A percentile compares a stretch with the other conserved stretches of the same genome.
Evolutionary conservation across 1,140 invertebrate species (phyloP).

Genomic region (Oncopeltus fasciatus): DNA sequence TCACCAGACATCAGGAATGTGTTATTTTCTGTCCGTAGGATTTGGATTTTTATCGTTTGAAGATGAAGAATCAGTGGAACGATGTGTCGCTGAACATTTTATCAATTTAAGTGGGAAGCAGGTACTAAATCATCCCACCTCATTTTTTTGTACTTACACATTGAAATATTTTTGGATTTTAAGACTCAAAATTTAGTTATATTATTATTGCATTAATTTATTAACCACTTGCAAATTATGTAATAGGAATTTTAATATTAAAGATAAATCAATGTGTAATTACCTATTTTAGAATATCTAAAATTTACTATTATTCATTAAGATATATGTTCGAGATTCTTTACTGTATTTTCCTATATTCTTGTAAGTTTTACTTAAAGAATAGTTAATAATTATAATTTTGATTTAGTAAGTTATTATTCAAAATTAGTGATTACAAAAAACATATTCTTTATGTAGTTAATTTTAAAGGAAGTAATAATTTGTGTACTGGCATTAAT

Average conservation of each 20-base stretch:
- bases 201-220: neutral
- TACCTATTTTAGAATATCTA: neutral
- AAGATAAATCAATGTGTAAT: slow-evolving; percentile 3
- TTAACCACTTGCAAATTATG: neutral
- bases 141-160: slow-evolving; percentile 2
- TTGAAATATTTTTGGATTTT: neutral
- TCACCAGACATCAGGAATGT: slow-evolving; percentile 7
- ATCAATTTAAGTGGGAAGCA: slow-evolving; percentile 94
- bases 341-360: no score
- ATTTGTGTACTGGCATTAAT: no score
- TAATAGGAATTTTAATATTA: slow-evolving; percentile 1
- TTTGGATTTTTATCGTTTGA: slow-evolving; percentile 97
- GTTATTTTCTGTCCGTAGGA: slow-evolving; percentile 40
- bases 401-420: no score
- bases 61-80: slow-evolving; percentile 84
- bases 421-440: no score
- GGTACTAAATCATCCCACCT: slow-evolving; percentile 38
- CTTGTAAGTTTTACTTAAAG: no score
- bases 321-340: no score
- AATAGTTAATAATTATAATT: no score
- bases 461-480: no score
- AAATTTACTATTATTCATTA: no score
- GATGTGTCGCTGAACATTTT: slow-evolving; percentile 88
- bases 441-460: no score
- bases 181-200: neutral